Evolutionary conservation across 2,113 vertebrate species (phyloP).

Genomic region (Asarcornis scutulata): DNA sequence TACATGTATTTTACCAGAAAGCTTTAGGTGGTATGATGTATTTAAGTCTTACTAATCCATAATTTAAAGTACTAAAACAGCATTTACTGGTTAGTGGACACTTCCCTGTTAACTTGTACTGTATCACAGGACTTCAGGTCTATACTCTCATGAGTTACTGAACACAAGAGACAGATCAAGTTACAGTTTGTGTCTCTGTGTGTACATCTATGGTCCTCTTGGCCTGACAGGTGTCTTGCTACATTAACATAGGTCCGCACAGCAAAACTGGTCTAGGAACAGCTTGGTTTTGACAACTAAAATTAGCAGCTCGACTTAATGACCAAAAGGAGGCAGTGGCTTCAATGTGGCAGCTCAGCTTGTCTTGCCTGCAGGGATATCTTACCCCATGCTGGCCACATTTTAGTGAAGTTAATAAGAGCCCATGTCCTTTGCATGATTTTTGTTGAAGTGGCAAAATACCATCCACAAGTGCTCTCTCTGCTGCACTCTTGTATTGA

Average conservation of each 20-base stretch:
- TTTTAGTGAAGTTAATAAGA: background rate
- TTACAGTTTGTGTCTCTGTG: background rate
- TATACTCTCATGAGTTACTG: background rate
- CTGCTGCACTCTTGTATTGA: background rate
- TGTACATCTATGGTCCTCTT: background rate
- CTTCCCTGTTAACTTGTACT: background rate
- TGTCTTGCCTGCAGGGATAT: background rate
- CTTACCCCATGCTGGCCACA: background rate
- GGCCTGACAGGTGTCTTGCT: background rate
- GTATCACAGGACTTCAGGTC: background rate
- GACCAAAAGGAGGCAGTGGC: background rate
- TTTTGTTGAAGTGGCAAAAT: background rate
- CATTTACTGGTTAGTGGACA: background rate
- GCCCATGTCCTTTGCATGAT: accelerated
- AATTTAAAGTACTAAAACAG: background rate
- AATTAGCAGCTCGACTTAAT: background rate
- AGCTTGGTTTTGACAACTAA: background rate
- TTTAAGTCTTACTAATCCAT: background rate
- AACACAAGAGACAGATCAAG: background rate
- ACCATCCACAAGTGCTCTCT: background rate
- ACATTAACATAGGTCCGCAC: background rate
- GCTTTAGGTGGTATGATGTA: accelerated
- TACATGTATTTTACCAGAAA: background rate
- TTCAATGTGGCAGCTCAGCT: background rate
- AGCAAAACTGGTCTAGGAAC: background rate